Conservation (phyloP, 2,797 vertebrate genomes). For the Pampus argenteus region DNA sequence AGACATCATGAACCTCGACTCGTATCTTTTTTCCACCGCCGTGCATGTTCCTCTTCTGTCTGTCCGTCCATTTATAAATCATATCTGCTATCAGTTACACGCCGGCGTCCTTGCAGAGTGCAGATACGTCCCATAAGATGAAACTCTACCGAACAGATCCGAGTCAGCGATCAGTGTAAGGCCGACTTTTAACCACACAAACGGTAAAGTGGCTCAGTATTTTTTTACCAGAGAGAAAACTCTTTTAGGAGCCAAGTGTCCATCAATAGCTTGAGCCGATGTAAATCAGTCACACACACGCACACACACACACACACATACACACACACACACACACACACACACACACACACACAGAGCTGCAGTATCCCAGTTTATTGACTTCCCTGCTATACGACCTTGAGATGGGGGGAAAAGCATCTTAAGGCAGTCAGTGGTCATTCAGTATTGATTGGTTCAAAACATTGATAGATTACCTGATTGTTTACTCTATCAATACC, state of each 20-base stretch:
- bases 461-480: slow-evolving; percentile 8
- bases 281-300: slow-evolving; percentile 6
- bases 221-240: background rate
- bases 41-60: background rate
- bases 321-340: background rate
- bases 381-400: slow-evolving; percentile 34
- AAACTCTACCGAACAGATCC: background rate
- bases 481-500: background rate
- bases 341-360: background rate
- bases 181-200: background rate
- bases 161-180: background rate
- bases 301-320: too few relatives aligned
- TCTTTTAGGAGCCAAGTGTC: slow-evolving; percentile 18
- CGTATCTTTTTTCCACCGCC: background rate
- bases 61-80: background rate
- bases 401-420: slow-evolving; percentile 26
- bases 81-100: background rate
- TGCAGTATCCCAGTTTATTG: slow-evolving; percentile 23
- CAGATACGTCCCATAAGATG: background rate
- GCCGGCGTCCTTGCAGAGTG: background rate
- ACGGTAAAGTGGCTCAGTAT: too few relatives aligned
- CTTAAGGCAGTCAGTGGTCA: background rate
- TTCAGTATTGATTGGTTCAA: slow-evolving; percentile 19
- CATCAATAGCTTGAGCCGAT: slow-evolving; percentile 24
- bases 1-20: background rate